Conservation (phyloP, 2,888 invertebrate species). For the Parelbella ahira region DNA sequence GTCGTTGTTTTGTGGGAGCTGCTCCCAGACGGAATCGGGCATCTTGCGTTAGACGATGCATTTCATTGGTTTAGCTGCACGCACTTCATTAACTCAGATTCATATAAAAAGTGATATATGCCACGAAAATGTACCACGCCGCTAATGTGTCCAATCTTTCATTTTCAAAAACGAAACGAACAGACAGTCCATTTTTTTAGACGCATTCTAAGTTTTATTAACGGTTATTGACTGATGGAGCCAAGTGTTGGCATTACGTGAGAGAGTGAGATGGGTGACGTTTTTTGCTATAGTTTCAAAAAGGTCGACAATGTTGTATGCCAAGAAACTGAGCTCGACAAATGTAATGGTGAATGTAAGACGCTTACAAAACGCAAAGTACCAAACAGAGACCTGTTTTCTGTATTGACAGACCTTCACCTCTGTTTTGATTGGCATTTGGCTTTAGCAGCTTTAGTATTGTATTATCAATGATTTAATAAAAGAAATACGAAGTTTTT, state of each 20-base stretch:
- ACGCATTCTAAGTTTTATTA: constrained; percentile 59
- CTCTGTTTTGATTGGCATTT: constrained; percentile 6
- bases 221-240: constrained; percentile 42
- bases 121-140: constrained; percentile 17
- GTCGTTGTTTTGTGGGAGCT: constrained; percentile 7
- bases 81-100: too few relatives aligned
- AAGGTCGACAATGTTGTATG: constrained; percentile 26
- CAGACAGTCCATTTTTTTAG: constrained; percentile 50
- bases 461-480: too few relatives aligned
- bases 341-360: constrained; percentile 4
- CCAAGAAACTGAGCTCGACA: constrained; percentile 10
- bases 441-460: too few relatives aligned
- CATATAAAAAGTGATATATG: neutral
- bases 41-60: neutral
- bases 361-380: too few relatives aligned
- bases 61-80: too few relatives aligned
- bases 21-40: neutral
- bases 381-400: constrained; percentile 1
- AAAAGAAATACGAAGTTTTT: too few relatives aligned
- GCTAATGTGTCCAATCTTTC: constrained; percentile 38
- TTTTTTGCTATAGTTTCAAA: constrained; percentile 42
- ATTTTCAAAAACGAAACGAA: constrained; percentile 52
- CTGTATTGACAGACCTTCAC: constrained; percentile 7
- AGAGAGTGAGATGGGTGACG: constrained; percentile 35
- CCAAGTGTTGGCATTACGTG: constrained; percentile 22